A percentile compares a stretch with the other conserved stretches of the same genome.
Conservation (phyloP, 2,113 vertebrate species). For the Odocoileus virginianus region DNA sequence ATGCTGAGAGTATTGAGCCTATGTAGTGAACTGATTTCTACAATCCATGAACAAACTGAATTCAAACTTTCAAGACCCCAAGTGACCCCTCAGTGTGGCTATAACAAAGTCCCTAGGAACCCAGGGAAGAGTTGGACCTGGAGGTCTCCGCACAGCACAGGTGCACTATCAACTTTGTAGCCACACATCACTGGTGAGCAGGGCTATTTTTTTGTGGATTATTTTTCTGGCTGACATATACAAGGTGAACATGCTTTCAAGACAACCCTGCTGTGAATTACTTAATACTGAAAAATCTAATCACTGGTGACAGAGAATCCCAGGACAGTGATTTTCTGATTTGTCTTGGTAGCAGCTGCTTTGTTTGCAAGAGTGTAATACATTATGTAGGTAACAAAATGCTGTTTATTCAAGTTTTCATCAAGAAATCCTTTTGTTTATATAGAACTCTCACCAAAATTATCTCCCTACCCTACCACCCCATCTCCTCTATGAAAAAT, state of each 20-base stretch:
- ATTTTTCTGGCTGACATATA: neutral
- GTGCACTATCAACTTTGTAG: neutral
- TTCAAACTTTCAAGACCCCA: neutral
- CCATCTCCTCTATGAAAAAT: neutral
- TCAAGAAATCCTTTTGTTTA: constrained; percentile 16
- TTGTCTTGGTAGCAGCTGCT: neutral
- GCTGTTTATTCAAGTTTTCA: neutral
- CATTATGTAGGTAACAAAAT: neutral
- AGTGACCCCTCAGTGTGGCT: neutral
- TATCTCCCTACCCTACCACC: neutral
- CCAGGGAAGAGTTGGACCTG: neutral
- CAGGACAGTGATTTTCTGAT: neutral
- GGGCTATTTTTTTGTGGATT: neutral
- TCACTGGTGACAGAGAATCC: neutral
- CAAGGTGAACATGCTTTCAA: constrained; percentile 4
- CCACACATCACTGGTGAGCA: neutral
- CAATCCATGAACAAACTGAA: neutral
- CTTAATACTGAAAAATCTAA: constrained; percentile 44
- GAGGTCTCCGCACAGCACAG: neutral
- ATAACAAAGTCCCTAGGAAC: neutral
- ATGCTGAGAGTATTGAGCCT: neutral
- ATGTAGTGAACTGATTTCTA: neutral
- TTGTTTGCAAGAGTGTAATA: neutral
- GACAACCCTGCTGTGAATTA: neutral
- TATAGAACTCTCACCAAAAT: neutral